Evolutionary conservation across 2,797 vertebrate genomes (phyloP), one percentile per base, ranked within the genome.

Genomic region (Hemitrygon akajei): DNA sequence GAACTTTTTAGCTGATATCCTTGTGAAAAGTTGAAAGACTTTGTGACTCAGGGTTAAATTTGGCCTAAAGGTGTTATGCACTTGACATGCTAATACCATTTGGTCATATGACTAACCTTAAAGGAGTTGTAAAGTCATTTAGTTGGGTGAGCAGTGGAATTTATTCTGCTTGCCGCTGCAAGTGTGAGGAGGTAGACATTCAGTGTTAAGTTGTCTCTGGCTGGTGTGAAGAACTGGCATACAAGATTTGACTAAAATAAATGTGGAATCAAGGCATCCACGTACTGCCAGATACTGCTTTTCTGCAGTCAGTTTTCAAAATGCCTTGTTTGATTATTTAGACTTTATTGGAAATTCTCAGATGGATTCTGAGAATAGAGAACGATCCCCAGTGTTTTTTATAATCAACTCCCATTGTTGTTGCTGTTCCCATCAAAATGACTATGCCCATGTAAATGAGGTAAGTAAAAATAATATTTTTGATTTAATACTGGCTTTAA

Each of bases 281-380:
- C 47, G 30, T 22, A 56, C 37, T 93, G n/a, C n/a, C 63, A 69
- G 7, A 89, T 76, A 56, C 25, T 93, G 71, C 20, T 12, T 76
- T 58, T 47, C 37, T 56, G 66, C 69, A 11, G 34, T 75, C 91
- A 3, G 0, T 93, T 76, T 25, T 56, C 40, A 93, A 76, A 76
- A 73, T 93, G 91, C 71, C 40, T 25, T 30, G 34, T 47, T 11
- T 75, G 69, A 92, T 37, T 20, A 27, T 71, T 47, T 92, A 92
- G 69, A 92, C n/a, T 63, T 63, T 66, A 56, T 76, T 76, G 27
- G 4, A 9, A 86, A 40, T 86, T 73, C 96, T 94, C 94, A 94
- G 80, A 97, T 97, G 97, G 97, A 97, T 97, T 96, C 96, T 95
- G 95, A 96, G 94, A 97, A 95, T 93, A 96, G 96, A 96, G 97